A percentile compares a stretch with the other conserved stretches of the same genome.
Conservation (phyloP, 2,888 invertebrate genomes). For the Seira ritae region DNA sequence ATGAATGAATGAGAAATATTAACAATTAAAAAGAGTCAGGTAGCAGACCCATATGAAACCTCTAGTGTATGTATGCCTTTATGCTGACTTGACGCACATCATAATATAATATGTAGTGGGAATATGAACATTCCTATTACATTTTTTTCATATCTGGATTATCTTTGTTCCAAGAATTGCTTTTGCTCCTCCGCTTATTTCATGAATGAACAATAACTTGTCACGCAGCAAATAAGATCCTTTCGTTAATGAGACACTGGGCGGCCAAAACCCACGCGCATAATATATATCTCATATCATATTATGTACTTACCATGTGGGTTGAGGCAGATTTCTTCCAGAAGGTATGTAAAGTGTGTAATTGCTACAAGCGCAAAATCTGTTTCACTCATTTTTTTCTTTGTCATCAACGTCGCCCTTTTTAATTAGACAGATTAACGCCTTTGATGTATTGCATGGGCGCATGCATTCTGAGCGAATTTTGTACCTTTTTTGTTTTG, state of each 20-base stretch:
- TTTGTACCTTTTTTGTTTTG: no score
- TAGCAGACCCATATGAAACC: conserved; percentile 25
- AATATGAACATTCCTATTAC: conserved; percentile 2
- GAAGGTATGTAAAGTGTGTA: not conserved
- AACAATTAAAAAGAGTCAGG: no score
- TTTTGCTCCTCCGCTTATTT: not conserved
- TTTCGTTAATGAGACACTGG: conserved; percentile 50
- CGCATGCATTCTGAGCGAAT: no score
- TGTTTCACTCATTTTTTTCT: no score
- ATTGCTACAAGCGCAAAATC: not conserved
- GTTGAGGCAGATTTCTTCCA: not conserved
- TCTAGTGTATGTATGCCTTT: conserved; percentile 6
- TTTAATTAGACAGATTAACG: no score
- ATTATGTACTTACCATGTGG: not conserved
- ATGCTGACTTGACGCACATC: not conserved
- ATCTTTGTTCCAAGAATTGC: conserved; percentile 26
- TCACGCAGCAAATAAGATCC: conserved; percentile 47
- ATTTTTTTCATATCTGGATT: not conserved
- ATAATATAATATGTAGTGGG: not conserved
- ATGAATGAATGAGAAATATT: conserved; percentile 51
- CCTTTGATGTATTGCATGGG: no score
- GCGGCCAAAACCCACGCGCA: conserved; percentile 1
- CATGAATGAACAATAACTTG: conserved; percentile 23
- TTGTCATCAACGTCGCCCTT: no score
- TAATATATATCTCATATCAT: not conserved